These are phyloP conservation scores for Sminthurides aquaticus DNA, from an alignment of 2,888 invertebrate genomes.

Conservation along the genomic window DNA sequence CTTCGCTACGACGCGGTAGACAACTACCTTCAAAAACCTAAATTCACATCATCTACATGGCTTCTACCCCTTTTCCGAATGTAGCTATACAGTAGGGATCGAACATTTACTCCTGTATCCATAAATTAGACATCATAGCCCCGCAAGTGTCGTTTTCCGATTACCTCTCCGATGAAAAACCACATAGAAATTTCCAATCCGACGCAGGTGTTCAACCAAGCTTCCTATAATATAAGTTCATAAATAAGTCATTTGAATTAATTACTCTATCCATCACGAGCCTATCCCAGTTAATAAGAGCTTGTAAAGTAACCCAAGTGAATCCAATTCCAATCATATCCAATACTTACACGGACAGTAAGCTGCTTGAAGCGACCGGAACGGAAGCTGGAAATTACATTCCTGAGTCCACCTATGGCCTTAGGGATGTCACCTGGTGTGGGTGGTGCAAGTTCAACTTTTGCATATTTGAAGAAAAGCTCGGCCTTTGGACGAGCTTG, in stretches of 20 bases:
- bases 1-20: too few relatives aligned
- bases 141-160: slow-evolving; percentile 83
- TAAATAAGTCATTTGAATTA: too few relatives aligned
- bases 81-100: too few relatives aligned
- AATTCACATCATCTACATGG: too few relatives aligned
- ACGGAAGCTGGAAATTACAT: slow-evolving; percentile 63
- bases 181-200: slow-evolving; percentile 81
- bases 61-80: too few relatives aligned
- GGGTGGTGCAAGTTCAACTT: slow-evolving; percentile 90
- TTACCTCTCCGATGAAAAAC: slow-evolving; percentile 95
- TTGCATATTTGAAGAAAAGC: slow-evolving; percentile 77
- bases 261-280: too few relatives aligned
- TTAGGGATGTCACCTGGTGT: slow-evolving; percentile 76
- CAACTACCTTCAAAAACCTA: too few relatives aligned
- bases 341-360: slow-evolving; percentile 58
- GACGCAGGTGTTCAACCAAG: slow-evolving; percentile 82
- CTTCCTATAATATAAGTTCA: slow-evolving; percentile 60
- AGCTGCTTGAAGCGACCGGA: slow-evolving; percentile 74
- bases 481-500: slow-evolving; percentile 57
- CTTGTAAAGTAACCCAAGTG: background rate
- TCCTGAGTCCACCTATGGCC: slow-evolving; percentile 62
- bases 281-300: too few relatives aligned
- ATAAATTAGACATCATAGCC: slow-evolving; percentile 58
- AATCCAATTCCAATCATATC: too few relatives aligned
- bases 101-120: too few relatives aligned